phyloP scores from a whole-genome alignment of 2,888 invertebrate species.

The Lithophane ornitopus region DNA sequence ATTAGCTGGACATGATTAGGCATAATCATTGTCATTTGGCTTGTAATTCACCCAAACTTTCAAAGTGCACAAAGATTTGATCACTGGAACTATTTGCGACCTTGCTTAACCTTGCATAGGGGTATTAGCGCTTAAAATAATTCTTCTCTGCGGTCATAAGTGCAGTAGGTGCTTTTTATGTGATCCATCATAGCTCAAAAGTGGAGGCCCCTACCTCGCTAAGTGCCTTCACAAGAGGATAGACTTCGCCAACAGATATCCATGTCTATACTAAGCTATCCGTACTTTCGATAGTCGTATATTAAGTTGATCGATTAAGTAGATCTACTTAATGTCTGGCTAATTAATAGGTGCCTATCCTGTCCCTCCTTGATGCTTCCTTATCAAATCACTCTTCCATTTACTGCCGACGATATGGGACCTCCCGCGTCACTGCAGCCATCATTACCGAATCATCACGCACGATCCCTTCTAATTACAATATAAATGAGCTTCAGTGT shows the following conservation, averaged over 20 bases:
- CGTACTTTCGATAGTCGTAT: conserved; percentile 5
- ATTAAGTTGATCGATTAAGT: too few species aligned
- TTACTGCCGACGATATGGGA: conserved; percentile 14
- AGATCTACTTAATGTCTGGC: neutral
- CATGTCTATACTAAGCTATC: neutral
- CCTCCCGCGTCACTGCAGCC: conserved; percentile 55
- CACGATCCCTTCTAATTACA: conserved; percentile 62
- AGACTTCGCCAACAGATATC: neutral
- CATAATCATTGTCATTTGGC: too few species aligned
- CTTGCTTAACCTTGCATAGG: too few species aligned
- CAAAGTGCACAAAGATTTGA: too few species aligned
- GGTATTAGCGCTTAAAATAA: too few species aligned
- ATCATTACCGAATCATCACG: conserved; percentile 41
- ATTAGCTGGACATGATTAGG: too few species aligned
- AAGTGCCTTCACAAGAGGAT: neutral
- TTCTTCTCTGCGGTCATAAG: neutral
- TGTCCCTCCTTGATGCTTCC: neutral
- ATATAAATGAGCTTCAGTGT: conserved; percentile 60
- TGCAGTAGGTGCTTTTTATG: neutral
- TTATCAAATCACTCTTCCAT: conserved; percentile 28
- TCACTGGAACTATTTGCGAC: too few species aligned
- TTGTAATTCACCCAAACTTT: too few species aligned
- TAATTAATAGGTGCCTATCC: conserved; percentile 18
- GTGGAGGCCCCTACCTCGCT: neutral
- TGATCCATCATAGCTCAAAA: neutral